A percentile compares a stretch with the other conserved stretches of the same genome.
These are phyloP conservation scores for Murina feae DNA, from an alignment of 2,113 vertebrate species.

Conservation along the genomic window DNA sequence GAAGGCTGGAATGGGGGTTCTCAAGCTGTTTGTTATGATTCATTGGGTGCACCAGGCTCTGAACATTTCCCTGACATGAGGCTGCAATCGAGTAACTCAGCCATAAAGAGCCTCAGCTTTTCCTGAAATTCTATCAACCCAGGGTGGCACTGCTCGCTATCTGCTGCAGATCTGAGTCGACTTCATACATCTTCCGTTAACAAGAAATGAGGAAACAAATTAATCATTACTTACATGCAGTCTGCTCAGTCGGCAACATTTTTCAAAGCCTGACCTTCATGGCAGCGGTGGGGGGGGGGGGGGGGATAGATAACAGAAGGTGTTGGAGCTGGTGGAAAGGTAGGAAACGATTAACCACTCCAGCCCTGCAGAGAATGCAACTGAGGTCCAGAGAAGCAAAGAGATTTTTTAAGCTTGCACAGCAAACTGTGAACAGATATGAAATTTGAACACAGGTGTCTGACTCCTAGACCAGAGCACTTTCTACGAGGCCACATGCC, in stretches of 20 bases:
- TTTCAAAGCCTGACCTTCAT: background rate
- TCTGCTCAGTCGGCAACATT: background rate
- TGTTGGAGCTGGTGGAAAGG: background rate
- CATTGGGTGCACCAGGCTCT: background rate
- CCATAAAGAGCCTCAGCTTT: background rate
- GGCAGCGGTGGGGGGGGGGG: background rate
- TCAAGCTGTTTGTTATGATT: background rate
- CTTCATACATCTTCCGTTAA: background rate
- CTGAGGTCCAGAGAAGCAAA: background rate
- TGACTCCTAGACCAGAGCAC: background rate
- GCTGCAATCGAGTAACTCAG: background rate
- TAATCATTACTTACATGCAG: background rate
- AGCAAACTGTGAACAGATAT: background rate
- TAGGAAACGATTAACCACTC: background rate
- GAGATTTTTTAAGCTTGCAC: background rate
- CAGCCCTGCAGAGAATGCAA: background rate
- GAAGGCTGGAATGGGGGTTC: background rate
- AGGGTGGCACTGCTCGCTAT: background rate
- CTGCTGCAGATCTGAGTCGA: background rate
- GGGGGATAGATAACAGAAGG: background rate
- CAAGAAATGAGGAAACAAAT: slow-evolving; percentile 29
- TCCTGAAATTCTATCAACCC: background rate
- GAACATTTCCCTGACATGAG: background rate
- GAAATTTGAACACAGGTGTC: background rate
- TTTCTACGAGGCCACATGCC: background rate